Conservation (phyloP, 1,140 invertebrate species). For the Diplogasteroides magnus region DNA sequence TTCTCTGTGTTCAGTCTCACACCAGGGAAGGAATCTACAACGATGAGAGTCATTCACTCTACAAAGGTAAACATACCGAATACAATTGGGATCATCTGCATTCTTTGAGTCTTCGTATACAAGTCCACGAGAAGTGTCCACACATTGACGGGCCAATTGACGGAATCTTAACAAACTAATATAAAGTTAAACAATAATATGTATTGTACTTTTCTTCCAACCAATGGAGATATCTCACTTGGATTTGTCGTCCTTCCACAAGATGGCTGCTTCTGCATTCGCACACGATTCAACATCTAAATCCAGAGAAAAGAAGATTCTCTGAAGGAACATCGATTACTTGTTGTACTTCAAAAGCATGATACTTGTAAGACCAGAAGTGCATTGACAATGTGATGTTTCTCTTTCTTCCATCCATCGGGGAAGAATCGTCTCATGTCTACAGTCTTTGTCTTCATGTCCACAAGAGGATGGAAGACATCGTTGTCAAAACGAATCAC, state of each 20-base stretch:
- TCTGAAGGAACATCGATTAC: slow-evolving; percentile 4
- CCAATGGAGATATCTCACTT: slow-evolving; percentile 12
- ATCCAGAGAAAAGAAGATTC: slow-evolving; percentile 18
- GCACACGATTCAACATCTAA: slow-evolving; percentile 6
- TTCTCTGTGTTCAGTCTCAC: background rate
- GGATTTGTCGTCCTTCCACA: slow-evolving; percentile 15
- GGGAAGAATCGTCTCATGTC: slow-evolving; percentile 10
- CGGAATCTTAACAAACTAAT: background rate
- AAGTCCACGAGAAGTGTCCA: background rate
- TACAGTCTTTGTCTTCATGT: background rate
- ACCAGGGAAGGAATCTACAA: background rate
- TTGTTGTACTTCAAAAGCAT: background rate
- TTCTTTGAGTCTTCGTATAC: slow-evolving; percentile 5
- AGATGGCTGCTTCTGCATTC: slow-evolving; percentile 7
- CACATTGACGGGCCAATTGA: slow-evolving; percentile 7
- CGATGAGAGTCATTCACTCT: background rate
- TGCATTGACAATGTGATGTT: slow-evolving; percentile 9
- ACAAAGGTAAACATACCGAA: background rate
- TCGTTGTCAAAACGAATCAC: slow-evolving; percentile 2
- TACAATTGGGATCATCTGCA: background rate
- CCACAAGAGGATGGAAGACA: slow-evolving; percentile 9
- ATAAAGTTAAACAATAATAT: background rate
- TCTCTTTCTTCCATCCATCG: slow-evolving; percentile 17
- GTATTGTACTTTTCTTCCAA: background rate
- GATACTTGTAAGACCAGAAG: slow-evolving; percentile 4